Evolutionary conservation across 1,140 invertebrate genomes (phyloP).

Genomic region (Tetragonula clypearis): DNA sequence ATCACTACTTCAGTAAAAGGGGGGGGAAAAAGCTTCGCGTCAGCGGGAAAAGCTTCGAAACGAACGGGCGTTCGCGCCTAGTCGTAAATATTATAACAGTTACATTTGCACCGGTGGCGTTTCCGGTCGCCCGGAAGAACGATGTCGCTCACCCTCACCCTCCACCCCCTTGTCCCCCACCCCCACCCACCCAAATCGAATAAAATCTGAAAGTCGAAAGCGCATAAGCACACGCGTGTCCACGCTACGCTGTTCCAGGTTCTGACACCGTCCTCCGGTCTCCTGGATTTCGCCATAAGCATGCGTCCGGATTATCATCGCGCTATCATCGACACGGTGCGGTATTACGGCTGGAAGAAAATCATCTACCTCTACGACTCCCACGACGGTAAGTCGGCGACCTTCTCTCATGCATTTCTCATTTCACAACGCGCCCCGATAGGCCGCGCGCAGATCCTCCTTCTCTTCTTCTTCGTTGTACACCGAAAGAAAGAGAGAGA

Average conservation of each 20-base stretch:
- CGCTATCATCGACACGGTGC: constrained; percentile 95
- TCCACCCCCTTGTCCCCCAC: too few species aligned
- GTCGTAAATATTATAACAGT: constrained; percentile 39
- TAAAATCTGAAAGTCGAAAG: constrained; percentile 32
- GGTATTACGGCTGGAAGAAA: constrained; percentile 94
- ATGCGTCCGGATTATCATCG: constrained; percentile 97
- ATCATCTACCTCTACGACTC: constrained; percentile 98
- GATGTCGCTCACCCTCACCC: neutral
- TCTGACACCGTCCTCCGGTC: constrained; percentile 91
- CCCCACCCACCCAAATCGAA: neutral
- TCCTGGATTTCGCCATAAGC: constrained; percentile 93
- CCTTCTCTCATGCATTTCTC: constrained; percentile 73
- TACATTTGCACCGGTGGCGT: neutral
- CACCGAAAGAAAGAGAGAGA: neutral
- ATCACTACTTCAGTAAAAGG: neutral
- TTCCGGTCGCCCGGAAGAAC: neutral
- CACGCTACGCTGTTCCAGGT: constrained; percentile 81
- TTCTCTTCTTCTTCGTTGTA: neutral
- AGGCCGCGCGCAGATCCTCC: neutral
- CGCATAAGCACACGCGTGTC: neutral
- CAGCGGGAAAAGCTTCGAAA: neutral
- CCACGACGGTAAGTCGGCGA: constrained; percentile 92
- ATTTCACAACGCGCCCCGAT: constrained; percentile 64
- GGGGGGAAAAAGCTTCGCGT: neutral
- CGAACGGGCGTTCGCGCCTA: neutral